These are phyloP conservation scores for Brachyhypopomus occidentalis DNA, from an alignment of 2,113 vertebrate species.

Conservation along the genomic window DNA sequence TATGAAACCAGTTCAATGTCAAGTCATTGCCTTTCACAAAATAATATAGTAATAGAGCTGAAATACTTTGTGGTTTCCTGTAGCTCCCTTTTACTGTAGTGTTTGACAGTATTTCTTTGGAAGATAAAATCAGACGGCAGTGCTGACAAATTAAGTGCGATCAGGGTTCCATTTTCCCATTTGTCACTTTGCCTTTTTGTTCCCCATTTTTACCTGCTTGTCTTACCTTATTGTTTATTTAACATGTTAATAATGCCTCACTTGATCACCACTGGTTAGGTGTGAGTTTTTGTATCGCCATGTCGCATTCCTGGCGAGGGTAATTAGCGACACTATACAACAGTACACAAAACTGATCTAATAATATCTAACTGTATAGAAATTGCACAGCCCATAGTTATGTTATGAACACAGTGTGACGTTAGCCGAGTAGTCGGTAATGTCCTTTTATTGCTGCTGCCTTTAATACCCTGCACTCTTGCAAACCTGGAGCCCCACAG, in stretches of 20 bases:
- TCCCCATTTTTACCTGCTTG: not conserved
- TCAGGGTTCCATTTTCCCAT: constrained; percentile 20
- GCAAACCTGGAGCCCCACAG: not conserved
- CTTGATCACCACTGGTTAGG: not conserved
- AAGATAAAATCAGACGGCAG: constrained; percentile 26
- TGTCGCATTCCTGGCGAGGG: not conserved
- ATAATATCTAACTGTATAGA: not conserved
- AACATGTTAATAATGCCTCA: not conserved
- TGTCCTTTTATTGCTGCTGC: not conserved
- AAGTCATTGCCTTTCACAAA: too few species aligned
- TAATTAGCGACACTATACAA: not conserved
- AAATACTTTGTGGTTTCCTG: not conserved
- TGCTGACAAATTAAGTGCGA: constrained; percentile 7
- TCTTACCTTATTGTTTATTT: not conserved
- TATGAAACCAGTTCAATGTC: too few species aligned
- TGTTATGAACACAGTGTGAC: not conserved
- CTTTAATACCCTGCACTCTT: not conserved
- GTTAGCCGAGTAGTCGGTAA: not conserved
- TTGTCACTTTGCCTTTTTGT: not conserved
- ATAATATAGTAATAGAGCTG: not conserved
- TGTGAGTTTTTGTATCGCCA: not conserved
- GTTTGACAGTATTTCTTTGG: not conserved
- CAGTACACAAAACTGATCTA: not conserved
- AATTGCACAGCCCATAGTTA: not conserved
- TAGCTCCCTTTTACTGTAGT: not conserved